phyloP scores from a whole-genome alignment of 1,140 invertebrate genomes.

The Calliopsis andreniformis region DNA sequence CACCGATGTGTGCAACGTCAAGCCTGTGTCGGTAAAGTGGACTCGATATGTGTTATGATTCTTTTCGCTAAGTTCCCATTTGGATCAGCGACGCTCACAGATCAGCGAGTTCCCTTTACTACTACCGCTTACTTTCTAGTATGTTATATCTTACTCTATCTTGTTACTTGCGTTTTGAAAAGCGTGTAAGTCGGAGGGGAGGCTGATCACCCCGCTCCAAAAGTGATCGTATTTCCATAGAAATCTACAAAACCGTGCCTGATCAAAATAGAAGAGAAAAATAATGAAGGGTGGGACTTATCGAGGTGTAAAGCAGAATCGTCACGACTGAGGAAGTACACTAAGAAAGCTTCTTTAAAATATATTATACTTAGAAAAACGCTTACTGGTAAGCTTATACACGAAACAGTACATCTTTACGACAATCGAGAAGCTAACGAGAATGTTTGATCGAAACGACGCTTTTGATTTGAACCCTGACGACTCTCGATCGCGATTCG shows the following conservation, averaged over 20 bases:
- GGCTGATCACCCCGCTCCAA: not conserved
- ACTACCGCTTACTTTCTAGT: not conserved
- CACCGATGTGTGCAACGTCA: not conserved
- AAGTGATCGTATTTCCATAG: not conserved
- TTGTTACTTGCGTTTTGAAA: not conserved
- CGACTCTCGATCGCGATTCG: constrained; percentile 11
- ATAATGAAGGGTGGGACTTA: not conserved
- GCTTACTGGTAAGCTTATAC: constrained; percentile 20
- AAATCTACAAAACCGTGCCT: constrained; percentile 5
- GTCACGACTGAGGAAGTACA: not conserved
- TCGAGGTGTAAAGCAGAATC: not conserved
- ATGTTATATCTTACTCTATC: constrained; percentile 39
- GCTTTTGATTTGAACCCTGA: constrained; percentile 5
- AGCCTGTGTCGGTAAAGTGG: not conserved
- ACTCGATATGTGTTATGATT: not conserved
- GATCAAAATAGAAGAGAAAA: not conserved
- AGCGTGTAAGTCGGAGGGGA: not conserved
- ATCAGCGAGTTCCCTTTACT: not conserved
- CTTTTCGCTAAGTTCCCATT: not conserved
- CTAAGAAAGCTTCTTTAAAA: constrained; percentile 40
- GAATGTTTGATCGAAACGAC: not conserved
- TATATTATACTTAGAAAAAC: constrained; percentile 34
- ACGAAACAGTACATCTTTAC: not conserved
- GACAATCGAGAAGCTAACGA: not conserved
- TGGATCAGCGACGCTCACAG: not conserved